A percentile compares a stretch with the other conserved stretches of the same genome.
phyloP scores from a whole-genome alignment of 2,888 invertebrate genomes.

The Drosophila atripex region DNA sequence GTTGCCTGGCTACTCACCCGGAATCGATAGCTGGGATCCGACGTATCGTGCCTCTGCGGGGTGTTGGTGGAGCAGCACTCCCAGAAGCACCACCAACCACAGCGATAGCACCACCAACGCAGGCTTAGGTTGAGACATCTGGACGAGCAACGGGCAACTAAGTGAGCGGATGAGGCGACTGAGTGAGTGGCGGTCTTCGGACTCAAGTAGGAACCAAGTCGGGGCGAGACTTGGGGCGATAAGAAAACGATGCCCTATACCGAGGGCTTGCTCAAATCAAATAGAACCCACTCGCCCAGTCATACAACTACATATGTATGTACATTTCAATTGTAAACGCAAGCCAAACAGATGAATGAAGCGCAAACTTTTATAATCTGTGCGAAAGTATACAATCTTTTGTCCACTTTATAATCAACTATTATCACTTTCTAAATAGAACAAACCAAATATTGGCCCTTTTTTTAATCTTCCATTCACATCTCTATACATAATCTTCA shows the following conservation, averaged over 20 bases:
- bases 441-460: neutral
- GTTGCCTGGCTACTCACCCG: constrained; percentile 51
- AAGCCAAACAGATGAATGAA: neutral
- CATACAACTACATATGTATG: neutral
- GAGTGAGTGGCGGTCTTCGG: neutral
- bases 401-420: neutral
- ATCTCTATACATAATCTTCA: neutral
- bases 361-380: neutral
- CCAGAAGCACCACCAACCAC: constrained; percentile 25
- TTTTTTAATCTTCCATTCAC: neutral
- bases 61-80: constrained; percentile 12
- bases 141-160: constrained; percentile 35
- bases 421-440: no score
- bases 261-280: neutral
- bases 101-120: constrained; percentile 19
- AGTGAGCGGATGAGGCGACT: constrained; percentile 9
- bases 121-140: constrained; percentile 34
- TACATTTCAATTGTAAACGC: neutral
- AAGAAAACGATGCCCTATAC: constrained; percentile 4
- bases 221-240: constrained; percentile 5
- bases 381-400: neutral
- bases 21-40: constrained; percentile 32
- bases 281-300: neutral
- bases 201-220: constrained; percentile 21
- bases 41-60: constrained; percentile 37